Conservation (phyloP, 2,888 invertebrate species). For the Pterostichus niger region DNA sequence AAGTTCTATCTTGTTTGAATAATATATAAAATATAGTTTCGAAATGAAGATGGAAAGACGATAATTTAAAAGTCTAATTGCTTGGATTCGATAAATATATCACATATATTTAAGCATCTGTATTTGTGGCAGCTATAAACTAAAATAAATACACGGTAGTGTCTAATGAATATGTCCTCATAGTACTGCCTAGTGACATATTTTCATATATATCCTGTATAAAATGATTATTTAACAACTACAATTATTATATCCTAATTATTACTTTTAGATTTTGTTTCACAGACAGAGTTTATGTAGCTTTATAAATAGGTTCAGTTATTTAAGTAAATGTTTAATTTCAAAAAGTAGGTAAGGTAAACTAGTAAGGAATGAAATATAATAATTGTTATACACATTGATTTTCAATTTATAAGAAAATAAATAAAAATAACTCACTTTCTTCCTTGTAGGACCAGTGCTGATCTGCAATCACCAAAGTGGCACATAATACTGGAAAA, state of each 20-base stretch:
- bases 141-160: not conserved
- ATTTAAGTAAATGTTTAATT: too few relatives aligned
- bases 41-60: too few relatives aligned
- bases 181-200: not conserved
- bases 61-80: too few relatives aligned
- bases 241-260: constrained; percentile 2
- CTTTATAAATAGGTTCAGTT: too few relatives aligned
- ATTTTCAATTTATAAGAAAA: not conserved
- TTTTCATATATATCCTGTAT: not conserved
- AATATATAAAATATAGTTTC: too few relatives aligned
- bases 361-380: too few relatives aligned
- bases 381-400: too few relatives aligned
- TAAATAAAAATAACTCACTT: constrained; percentile 21
- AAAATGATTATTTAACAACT: constrained; percentile 2
- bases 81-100: too few relatives aligned
- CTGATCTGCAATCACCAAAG: not conserved
- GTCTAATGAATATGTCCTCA: not conserved
- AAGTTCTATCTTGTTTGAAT: too few relatives aligned
- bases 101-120: too few relatives aligned
- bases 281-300: too few relatives aligned
- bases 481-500: constrained; percentile 53
- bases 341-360: too few relatives aligned
- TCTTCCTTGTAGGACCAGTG: constrained; percentile 55
- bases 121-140: not conserved
- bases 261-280: not conserved